Evolutionary conservation across 2,113 vertebrate species (phyloP).

Genomic region (Passer domesticus): DNA sequence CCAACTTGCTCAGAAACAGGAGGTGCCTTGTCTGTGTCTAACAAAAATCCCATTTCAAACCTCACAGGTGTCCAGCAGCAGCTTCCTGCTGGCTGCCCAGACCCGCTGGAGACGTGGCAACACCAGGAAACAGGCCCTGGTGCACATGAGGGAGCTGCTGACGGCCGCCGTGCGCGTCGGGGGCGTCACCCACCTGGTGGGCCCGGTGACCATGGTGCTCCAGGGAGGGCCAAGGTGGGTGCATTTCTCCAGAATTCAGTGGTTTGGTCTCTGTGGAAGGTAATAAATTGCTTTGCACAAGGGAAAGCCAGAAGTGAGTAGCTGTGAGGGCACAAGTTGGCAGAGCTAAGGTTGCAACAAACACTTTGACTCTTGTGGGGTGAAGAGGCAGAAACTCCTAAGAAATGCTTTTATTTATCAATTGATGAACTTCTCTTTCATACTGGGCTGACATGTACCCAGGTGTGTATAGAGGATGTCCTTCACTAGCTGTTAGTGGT

Average conservation of each 20-base stretch:
- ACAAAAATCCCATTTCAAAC: not conserved
- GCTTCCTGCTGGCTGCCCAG: slow-evolving; percentile 94
- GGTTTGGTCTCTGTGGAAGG: not conserved
- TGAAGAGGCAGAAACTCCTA: not conserved
- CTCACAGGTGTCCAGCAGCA: slow-evolving; percentile 91
- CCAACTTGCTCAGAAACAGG: rapidly evolving
- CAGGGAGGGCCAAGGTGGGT: slow-evolving; percentile 94
- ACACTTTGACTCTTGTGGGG: not conserved
- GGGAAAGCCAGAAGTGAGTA: not conserved
- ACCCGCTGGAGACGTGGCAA: slow-evolving; percentile 93
- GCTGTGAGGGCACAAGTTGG: not conserved
- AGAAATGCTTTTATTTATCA: not conserved
- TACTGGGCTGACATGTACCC: rapidly evolving
- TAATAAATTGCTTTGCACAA: rapidly evolving
- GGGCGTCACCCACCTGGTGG: slow-evolving; percentile 94
- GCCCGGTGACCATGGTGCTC: slow-evolving; percentile 95
- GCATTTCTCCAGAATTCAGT: not conserved
- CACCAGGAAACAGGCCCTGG: slow-evolving; percentile 91
- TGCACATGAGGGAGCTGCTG: slow-evolving; percentile 96
- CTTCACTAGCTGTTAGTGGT: not conserved
- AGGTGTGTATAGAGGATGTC: not conserved
- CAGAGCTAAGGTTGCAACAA: not conserved
- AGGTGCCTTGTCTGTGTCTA: not conserved
- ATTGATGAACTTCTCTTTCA: not conserved
- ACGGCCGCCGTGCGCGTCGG: slow-evolving; percentile 93